Evolutionary conservation across 2,113 vertebrate species (phyloP).

Genomic region (Hemicordylus capensis): DNA sequence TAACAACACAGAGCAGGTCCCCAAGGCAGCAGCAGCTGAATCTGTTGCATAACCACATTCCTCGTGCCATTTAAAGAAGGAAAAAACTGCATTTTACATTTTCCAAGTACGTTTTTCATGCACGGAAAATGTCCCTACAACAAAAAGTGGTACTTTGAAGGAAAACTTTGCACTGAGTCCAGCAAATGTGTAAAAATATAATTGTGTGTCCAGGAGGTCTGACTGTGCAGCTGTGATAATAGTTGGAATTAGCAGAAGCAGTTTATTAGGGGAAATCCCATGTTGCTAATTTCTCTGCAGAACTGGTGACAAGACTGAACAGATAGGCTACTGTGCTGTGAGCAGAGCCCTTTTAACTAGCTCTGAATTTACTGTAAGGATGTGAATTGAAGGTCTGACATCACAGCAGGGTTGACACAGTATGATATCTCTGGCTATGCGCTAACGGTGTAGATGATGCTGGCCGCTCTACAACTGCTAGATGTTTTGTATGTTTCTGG

Average conservation of each 20-base stretch:
- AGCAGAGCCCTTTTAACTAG: not conserved
- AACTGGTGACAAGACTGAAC: not conserved
- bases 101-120: not conserved
- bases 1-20: not conserved
- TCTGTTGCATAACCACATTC: not conserved
- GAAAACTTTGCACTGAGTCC: not conserved
- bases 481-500: not conserved
- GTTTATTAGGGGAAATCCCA: not conserved
- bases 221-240: not conserved
- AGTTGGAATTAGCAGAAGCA: not conserved
- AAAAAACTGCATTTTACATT: not conserved
- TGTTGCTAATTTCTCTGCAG: not conserved
- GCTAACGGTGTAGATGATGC: not conserved
- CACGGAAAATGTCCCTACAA: not conserved
- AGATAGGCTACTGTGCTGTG: not conserved
- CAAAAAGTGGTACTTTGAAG: not conserved
- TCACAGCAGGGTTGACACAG: not conserved
- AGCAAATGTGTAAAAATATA: not conserved
- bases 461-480: not conserved
- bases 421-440: not conserved
- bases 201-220: not conserved
- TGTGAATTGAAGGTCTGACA: not conserved
- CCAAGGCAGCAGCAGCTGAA: not conserved
- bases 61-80: not conserved
- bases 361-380: not conserved